Conservation (phyloP, 2,888 invertebrate species). For the Lottia gigantea region DNA sequence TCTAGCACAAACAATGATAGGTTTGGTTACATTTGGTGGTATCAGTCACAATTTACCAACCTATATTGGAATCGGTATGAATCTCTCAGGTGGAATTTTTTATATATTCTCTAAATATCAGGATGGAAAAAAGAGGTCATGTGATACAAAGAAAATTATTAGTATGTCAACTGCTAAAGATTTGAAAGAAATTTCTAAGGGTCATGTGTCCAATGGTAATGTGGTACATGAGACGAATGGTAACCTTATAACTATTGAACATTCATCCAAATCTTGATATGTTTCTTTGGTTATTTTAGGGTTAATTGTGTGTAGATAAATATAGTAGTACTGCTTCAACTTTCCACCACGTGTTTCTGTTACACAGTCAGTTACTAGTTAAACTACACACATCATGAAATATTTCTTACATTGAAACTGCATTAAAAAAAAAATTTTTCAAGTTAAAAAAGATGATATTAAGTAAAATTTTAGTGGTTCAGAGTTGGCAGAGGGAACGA, state of each 20-base stretch:
- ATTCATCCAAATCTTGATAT: background rate
- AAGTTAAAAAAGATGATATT: too few relatives aligned
- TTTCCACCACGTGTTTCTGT: too few relatives aligned
- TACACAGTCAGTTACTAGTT: too few relatives aligned
- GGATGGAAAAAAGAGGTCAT: slow-evolving; percentile 41
- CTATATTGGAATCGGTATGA: slow-evolving; percentile 66
- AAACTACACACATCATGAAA: too few relatives aligned
- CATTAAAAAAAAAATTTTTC: too few relatives aligned
- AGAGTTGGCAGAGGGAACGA: too few relatives aligned
- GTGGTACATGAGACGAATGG: background rate
- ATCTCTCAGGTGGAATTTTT: slow-evolving; percentile 64
- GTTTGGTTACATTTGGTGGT: slow-evolving; percentile 69
- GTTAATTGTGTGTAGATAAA: too few relatives aligned
- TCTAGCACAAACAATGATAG: slow-evolving; percentile 67
- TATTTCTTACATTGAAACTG: too few relatives aligned
- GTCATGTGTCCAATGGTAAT: slow-evolving; percentile 12
- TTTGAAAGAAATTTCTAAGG: slow-evolving; percentile 30
- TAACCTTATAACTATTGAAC: background rate
- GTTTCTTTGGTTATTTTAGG: too few relatives aligned
- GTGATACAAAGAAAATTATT: slow-evolving; percentile 46
- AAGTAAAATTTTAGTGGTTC: too few relatives aligned
- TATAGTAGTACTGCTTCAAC: too few relatives aligned
- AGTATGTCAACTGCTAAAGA: slow-evolving; percentile 46
- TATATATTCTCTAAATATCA: slow-evolving; percentile 66
- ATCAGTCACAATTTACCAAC: slow-evolving; percentile 63